Evolutionary conservation across 2,797 vertebrate genomes (phyloP).

Genomic region (Podarcis lilfordi): DNA sequence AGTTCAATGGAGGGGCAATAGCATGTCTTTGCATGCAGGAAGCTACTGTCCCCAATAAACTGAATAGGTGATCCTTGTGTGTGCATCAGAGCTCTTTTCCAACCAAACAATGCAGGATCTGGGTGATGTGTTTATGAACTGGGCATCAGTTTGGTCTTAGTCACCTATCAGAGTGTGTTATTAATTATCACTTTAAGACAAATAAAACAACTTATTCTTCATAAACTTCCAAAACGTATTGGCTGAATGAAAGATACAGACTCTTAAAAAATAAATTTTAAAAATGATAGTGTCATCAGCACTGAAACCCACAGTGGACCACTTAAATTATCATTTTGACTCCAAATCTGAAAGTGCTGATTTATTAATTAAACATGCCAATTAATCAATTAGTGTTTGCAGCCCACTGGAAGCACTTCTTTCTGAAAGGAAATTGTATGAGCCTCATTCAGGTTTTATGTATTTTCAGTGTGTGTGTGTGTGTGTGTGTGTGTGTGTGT

Average conservation of each 20-base stretch:
- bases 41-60: background rate
- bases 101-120: background rate
- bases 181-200: background rate
- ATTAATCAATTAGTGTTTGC: conserved; percentile 20
- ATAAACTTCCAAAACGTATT: background rate
- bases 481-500: too few species aligned
- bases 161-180: background rate
- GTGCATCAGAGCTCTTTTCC: background rate
- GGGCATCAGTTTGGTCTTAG: background rate
- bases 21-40: background rate
- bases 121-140: background rate
- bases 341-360: background rate
- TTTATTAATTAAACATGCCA: conserved; percentile 19
- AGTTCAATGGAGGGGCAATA: background rate
- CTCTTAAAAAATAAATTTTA: background rate
- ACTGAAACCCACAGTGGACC: background rate
- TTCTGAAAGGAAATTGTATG: background rate
- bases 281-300: background rate
- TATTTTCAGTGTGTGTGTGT: background rate
- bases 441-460: background rate
- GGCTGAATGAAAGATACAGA: background rate
- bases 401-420: background rate
- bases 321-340: conserved; percentile 20
- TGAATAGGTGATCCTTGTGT: background rate
- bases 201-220: background rate